Conservation (phyloP, 2,113 vertebrate genomes). For the Peromyscus californicus region DNA sequence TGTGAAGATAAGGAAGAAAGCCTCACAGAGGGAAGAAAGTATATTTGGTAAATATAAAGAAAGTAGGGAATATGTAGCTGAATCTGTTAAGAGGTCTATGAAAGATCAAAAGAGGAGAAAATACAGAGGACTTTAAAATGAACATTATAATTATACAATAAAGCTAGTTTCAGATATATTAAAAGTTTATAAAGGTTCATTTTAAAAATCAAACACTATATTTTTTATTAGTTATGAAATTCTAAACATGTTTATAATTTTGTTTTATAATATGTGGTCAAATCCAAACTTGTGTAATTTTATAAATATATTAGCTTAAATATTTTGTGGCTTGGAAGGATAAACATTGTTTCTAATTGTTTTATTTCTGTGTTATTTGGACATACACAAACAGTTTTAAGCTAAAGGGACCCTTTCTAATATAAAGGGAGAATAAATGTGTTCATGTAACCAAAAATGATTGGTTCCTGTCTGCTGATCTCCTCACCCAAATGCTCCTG, state of each 20-base stretch:
- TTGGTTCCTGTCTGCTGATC: not conserved
- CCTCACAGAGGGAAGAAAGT: not conserved
- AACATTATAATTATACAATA: rapidly evolving
- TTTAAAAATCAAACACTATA: not conserved
- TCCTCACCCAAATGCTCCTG: not conserved
- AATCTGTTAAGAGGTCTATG: not conserved
- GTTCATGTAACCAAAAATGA: not conserved
- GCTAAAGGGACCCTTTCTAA: not conserved
- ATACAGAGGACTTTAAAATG: not conserved
- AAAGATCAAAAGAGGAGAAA: not conserved
- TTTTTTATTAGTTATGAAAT: not conserved
- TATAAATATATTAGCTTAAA: not conserved
- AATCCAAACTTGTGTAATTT: not conserved
- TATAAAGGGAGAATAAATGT: not conserved
- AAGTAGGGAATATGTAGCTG: not conserved
- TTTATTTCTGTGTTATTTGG: not conserved
- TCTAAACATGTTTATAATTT: not conserved
- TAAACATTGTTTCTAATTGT: not conserved
- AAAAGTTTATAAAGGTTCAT: not conserved
- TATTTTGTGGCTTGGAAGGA: not conserved
- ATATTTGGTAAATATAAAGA: too few relatives aligned
- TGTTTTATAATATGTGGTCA: not conserved
- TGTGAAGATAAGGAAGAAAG: not conserved
- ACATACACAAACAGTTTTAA: not conserved
- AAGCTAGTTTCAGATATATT: not conserved